Conservation (phyloP, 2,888 invertebrate genomes). For the Polydrusus tereticollis region DNA sequence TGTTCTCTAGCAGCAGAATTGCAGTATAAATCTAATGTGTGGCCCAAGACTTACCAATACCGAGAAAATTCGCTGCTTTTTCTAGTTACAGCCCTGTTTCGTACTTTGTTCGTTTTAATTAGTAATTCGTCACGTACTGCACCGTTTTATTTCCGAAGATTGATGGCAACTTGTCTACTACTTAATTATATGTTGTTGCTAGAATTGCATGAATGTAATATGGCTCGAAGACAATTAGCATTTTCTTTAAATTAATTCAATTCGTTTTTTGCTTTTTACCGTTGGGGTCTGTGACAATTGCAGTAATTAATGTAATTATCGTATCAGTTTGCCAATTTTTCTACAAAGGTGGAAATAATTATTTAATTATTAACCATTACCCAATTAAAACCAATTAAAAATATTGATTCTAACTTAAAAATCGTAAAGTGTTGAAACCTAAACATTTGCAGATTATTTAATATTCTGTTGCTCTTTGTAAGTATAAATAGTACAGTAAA, state of each 20-base stretch:
- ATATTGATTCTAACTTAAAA: neutral
- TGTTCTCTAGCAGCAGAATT: too few relatives aligned
- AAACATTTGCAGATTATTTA: too few relatives aligned
- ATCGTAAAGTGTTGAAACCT: too few relatives aligned
- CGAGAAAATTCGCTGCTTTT: too few relatives aligned
- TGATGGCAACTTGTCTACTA: constrained; percentile 41
- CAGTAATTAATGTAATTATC: constrained; percentile 13
- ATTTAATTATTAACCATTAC: neutral
- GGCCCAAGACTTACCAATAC: too few relatives aligned
- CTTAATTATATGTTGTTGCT: constrained; percentile 40
- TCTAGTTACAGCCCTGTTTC: neutral
- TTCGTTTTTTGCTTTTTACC: neutral
- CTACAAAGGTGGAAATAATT: neutral
- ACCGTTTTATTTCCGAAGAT: constrained; percentile 43
- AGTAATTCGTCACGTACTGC: constrained; percentile 42
- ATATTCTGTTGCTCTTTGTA: too few relatives aligned
- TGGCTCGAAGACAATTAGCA: constrained; percentile 32
- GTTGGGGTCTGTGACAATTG: neutral
- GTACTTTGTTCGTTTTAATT: constrained; percentile 37
- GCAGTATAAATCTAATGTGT: too few relatives aligned
- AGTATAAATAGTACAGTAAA: too few relatives aligned
- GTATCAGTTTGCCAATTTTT: neutral
- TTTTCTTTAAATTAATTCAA: constrained; percentile 25
- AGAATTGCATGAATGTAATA: constrained; percentile 36
- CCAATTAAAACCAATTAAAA: neutral